Conservation (phyloP, 2,888 invertebrate genomes). For the Lasioglossum zephyrum region DNA sequence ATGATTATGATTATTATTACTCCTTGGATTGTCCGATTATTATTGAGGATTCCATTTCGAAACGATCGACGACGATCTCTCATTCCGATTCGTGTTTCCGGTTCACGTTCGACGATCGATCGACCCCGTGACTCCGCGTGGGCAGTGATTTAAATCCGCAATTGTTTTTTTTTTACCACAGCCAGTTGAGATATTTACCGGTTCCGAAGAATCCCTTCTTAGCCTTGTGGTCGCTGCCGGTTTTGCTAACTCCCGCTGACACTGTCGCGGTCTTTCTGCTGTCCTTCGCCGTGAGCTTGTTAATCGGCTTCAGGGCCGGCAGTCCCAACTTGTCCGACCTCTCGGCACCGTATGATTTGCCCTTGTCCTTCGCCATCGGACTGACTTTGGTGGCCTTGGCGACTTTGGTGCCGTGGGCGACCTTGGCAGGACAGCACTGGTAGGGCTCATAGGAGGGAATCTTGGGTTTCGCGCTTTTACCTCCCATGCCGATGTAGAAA, state of each 20-base stretch:
- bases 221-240: conserved; percentile 85
- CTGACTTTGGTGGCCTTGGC: conserved; percentile 92
- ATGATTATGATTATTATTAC: background rate
- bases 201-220: conserved; percentile 94
- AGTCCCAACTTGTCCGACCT: conserved; percentile 68
- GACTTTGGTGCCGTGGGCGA: conserved; percentile 91
- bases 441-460: conserved; percentile 93
- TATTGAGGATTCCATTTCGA: background rate
- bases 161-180: conserved; percentile 87
- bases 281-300: conserved; percentile 84
- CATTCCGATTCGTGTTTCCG: conserved; percentile 4
- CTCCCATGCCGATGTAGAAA: conserved; percentile 98
- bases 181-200: conserved; percentile 88
- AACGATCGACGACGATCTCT: no score
- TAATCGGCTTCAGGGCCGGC: conserved; percentile 81
- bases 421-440: conserved; percentile 96
- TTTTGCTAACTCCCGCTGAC: conserved; percentile 73
- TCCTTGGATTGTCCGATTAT: background rate
- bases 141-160: conserved; percentile 69
- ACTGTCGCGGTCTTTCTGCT: conserved; percentile 81
- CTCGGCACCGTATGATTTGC: conserved; percentile 60
- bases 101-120: background rate
- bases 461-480: conserved; percentile 91
- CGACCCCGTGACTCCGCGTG: conserved; percentile 23
- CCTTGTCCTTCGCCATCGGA: conserved; percentile 74